phyloP scores from a whole-genome alignment of 2,113 vertebrate species.

The Podocnemis expansa region DNA sequence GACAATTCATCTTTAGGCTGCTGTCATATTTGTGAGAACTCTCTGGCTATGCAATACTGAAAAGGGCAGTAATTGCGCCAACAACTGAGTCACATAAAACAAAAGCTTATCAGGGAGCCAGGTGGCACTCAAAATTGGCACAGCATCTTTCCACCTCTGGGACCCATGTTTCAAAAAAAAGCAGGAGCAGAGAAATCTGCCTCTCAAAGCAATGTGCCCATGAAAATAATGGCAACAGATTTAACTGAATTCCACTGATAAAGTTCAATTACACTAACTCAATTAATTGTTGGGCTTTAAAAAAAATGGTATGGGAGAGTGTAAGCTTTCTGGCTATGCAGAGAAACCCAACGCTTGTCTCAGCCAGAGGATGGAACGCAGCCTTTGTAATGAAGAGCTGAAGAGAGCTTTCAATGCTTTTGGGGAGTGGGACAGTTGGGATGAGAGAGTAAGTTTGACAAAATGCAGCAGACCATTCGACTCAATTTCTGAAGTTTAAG shows the following conservation, averaged over 20 bases:
- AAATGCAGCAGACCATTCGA: background rate
- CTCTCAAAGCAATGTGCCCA: fast-evolving
- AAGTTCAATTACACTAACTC: background rate
- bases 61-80: background rate
- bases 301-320: fast-evolving
- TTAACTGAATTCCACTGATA: background rate
- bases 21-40: slow-evolving; percentile 65
- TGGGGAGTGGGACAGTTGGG: background rate
- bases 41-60: slow-evolving; percentile 9
- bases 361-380: background rate
- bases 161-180: background rate
- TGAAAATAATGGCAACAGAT: background rate
- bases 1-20: slow-evolving; percentile 72
- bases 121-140: slow-evolving; percentile 43
- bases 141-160: slow-evolving; percentile 8
- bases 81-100: slow-evolving; percentile 6
- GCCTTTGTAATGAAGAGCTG: fast-evolving
- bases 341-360: no score
- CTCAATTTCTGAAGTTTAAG: background rate
- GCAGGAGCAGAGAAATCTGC: background rate
- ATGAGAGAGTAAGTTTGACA: background rate
- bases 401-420: background rate
- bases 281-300: background rate
- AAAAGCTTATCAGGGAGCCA: slow-evolving; percentile 31
- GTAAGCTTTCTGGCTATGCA: fast-evolving